Evolutionary conservation across 2,797 vertebrate species (phyloP).

Genomic region (Amblyraja radiata): DNA sequence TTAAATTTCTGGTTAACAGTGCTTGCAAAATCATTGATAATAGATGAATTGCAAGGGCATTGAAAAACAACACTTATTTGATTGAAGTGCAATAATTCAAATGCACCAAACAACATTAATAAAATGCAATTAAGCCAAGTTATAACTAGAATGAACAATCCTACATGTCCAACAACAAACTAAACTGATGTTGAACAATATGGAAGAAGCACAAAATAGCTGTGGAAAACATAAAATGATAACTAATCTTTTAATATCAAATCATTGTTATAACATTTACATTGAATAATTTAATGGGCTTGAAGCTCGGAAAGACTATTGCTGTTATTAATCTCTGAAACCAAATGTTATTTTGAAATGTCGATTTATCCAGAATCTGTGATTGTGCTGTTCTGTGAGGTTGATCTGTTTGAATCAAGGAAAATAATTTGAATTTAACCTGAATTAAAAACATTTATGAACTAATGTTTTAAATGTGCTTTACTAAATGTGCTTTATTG

Average conservation of each 20-base stretch:
- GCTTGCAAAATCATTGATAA: background rate
- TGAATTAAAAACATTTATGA: no score
- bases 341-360: no score
- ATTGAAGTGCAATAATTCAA: constrained; percentile 9
- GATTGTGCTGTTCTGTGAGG: no score
- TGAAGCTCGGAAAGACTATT: no score
- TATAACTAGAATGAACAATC: background rate
- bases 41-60: background rate
- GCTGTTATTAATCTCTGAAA: no score
- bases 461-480: no score
- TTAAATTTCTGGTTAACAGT: background rate
- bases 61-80: background rate
- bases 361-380: no score
- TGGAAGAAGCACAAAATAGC: background rate
- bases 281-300: background rate
- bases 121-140: background rate
- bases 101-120: background rate
- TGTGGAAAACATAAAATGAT: background rate
- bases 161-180: no score
- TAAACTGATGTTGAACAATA: background rate
- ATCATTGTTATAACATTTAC: background rate
- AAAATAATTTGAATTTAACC: no score
- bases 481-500: no score
- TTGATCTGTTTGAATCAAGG: no score
- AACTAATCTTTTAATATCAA: background rate